These are phyloP conservation scores for Rhagologus leucostigma DNA, from an alignment of 2,113 vertebrate genomes.

Conservation along the genomic window DNA sequence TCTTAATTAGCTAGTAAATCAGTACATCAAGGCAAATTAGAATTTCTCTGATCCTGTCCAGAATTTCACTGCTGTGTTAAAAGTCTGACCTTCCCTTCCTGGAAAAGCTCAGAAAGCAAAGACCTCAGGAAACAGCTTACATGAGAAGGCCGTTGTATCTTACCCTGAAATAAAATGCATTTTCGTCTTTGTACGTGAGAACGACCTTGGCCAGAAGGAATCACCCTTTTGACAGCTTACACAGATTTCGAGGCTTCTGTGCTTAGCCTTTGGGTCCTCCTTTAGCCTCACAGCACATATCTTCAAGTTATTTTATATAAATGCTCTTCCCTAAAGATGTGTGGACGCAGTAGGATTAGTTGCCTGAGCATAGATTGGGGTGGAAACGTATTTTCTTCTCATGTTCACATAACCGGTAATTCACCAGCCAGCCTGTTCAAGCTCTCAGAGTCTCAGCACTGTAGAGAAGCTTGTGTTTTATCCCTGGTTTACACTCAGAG, in stretches of 20 bases:
- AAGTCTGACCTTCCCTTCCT: background rate
- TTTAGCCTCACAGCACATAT: background rate
- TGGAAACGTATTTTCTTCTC: background rate
- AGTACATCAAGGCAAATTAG: background rate
- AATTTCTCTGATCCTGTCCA: background rate
- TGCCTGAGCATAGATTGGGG: background rate
- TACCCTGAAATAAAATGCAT: background rate
- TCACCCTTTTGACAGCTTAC: background rate
- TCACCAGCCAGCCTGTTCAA: background rate
- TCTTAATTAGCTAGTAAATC: conserved; percentile 2
- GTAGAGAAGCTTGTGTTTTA: background rate
- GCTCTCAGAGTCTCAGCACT: background rate
- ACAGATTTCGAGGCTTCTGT: background rate
- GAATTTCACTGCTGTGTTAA: background rate
- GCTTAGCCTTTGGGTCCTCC: background rate
- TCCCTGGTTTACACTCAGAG: background rate
- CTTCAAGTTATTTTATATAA: background rate
- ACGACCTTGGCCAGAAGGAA: background rate
- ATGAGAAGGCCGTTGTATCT: background rate
- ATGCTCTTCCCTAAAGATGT: background rate
- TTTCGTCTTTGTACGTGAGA: background rate
- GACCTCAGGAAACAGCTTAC: background rate
- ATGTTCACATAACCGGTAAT: background rate
- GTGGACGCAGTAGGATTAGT: background rate
- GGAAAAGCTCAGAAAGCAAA: background rate